Base-by-base conservation (phyloP, 2,113 vertebrate species). In the Hippopotamus amphibius region DNA sequence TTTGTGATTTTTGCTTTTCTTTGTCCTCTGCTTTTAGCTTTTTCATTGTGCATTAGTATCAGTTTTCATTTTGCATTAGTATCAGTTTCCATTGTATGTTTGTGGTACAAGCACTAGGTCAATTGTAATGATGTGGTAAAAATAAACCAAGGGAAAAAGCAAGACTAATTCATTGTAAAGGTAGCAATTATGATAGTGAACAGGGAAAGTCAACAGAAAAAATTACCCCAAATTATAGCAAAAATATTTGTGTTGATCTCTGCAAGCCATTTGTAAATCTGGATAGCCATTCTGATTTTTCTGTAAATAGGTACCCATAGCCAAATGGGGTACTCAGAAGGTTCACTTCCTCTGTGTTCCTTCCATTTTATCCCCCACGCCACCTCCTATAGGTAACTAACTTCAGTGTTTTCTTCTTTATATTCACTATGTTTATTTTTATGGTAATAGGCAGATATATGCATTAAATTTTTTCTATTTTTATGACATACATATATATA, bases 1-100 rank as follows among this genome's bases (percentile, higher is more conserved):
- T 65, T 53, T 65, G 5, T 53, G 16, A 72, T 37, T 91, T 96
- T 97, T 89, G 63, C 22, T 92, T 93, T 81, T 19, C 11, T 69
- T 92, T 81, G 26, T 19, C 11, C 7, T 96, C 14, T 48, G 50
- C 21, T 83, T 92, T 85, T 74, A 69, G 33, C 4, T n/a, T 68
- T 95, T 93, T 88, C 16, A 15, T 77, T 13, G 10, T 86, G 1
- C 2, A 46, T 91, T 16, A 43, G 13, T 57, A 10, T 57, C 15
- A 14, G 26, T 57, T 96, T 92, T 84, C 13, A 46, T 37, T 37
- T 37, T 86, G 1, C 2, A 46, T 91, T 16, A 43, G 13, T 57
- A 10, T 57, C 15, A 14, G 26, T 57, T 96, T 92, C 81, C 13
- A 46, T 37, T 37, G 37, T 37, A 11, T 94, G 48, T 68, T 1